A percentile compares a stretch with the other conserved stretches of the same genome.
phyloP scores from a whole-genome alignment of 2,113 vertebrate species.

The Nothocercus nigrocapillus region DNA sequence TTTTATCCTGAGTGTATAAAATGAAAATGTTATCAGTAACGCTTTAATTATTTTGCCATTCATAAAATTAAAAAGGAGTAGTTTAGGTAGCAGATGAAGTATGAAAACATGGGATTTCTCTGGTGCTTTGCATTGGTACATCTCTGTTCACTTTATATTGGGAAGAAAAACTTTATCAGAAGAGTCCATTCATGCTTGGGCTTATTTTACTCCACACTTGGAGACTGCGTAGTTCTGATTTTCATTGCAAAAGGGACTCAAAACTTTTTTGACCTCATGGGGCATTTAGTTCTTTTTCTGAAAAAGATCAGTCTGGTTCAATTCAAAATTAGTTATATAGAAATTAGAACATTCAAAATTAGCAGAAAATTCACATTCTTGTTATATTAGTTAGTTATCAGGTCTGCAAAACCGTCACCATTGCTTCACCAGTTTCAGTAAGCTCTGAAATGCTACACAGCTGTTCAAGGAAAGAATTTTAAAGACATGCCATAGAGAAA shows the following conservation, averaged over 20 bases:
- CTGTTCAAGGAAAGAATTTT: neutral
- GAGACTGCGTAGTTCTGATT: neutral
- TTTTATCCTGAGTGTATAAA: neutral
- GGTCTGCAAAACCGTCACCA: neutral
- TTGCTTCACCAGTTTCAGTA: neutral
- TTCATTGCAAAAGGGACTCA: neutral
- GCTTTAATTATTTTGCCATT: neutral
- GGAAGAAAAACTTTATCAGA: neutral
- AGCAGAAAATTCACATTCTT: neutral
- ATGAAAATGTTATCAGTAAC: conserved; percentile 19
- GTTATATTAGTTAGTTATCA: neutral
- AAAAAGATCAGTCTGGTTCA: neutral
- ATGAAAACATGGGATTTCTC: conserved; percentile 7
- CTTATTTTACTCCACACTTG: neutral
- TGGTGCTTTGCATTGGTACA: neutral
- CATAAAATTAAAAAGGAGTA: neutral
- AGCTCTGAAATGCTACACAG: neutral
- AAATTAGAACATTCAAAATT: neutral
- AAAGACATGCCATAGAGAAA: neutral
- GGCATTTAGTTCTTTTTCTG: neutral
- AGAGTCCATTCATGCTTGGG: neutral
- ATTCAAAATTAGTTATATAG: neutral
- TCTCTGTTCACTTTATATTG: neutral
- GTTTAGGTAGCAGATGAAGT: neutral
- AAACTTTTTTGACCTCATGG: neutral